A percentile compares a stretch with the other conserved stretches of the same genome.
These are phyloP conservation scores for Orchesella flavescens DNA, from an alignment of 2,888 invertebrate species.

Conservation along the genomic window DNA sequence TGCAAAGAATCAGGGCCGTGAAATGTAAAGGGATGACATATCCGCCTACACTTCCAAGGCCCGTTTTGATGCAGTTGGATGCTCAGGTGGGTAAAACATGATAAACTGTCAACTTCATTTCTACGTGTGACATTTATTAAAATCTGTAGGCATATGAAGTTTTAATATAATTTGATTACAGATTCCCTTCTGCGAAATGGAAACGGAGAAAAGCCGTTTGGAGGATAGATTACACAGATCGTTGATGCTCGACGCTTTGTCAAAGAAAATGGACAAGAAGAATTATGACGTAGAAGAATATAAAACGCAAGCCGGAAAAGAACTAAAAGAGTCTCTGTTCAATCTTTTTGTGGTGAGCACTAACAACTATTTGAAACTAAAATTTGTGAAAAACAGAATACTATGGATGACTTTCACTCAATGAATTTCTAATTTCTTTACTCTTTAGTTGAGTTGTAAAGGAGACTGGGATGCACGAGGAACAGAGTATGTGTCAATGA, in stretches of 20 bases:
- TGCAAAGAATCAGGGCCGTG: slow-evolving; percentile 86
- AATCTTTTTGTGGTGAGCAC: slow-evolving; percentile 89
- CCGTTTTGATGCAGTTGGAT: slow-evolving; percentile 78
- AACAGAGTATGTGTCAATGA: slow-evolving; percentile 87
- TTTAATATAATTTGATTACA: too few species aligned
- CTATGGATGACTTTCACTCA: too few species aligned
- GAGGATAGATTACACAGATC: slow-evolving; percentile 77
- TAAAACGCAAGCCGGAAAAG: slow-evolving; percentile 79
- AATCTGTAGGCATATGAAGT: too few species aligned
- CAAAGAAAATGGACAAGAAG: slow-evolving; percentile 69
- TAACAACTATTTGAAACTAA: too few species aligned
- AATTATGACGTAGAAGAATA: slow-evolving; percentile 72
- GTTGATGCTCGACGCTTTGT: slow-evolving; percentile 59
- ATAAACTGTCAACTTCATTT: too few species aligned
- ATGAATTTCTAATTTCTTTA: too few species aligned
- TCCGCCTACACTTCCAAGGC: slow-evolving; percentile 90
- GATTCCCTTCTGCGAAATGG: slow-evolving; percentile 85
- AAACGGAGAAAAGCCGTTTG: slow-evolving; percentile 85
- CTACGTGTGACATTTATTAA: too few species aligned
- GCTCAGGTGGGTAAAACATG: slow-evolving; percentile 57
- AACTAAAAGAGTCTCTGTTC: slow-evolving; percentile 85
- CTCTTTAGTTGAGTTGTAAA: slow-evolving; percentile 84
- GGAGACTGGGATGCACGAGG: slow-evolving; percentile 89
- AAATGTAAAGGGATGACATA: slow-evolving; percentile 91
- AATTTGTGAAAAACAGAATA: too few species aligned